Base-by-base conservation (phyloP, 2,888 invertebrate species). In the Xanthorhoe designata region DNA sequence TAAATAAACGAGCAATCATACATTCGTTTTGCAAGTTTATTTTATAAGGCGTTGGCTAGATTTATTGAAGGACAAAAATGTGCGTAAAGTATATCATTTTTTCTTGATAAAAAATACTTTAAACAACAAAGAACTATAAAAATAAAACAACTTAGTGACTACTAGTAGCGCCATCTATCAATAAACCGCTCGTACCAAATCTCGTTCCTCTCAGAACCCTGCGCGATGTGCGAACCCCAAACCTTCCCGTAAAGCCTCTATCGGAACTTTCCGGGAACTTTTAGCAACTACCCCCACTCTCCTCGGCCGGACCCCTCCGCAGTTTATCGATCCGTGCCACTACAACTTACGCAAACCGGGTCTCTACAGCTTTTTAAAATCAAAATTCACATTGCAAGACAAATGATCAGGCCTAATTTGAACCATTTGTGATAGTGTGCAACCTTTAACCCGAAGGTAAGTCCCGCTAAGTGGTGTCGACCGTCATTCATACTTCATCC, bases 241-340 rank as follows among this genome's bases (percentile, higher is more conserved):
- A 68, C 52, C 59, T 64, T 78, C 78, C 77, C 74, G 66, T 70
- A 54, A 67, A 54, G 35, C 80, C 83, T 86, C 92, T 92, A 81
- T 80, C 82, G 90, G 88, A 79, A 69, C 72, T 52, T 65, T 57
- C n/a, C 72, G 79, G 82, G 84, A 89, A 86, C 45, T 72, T 69
- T 72, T 78, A 82, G 81, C 76, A 72, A 67, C 74, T 61, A 69
- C 76, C 76, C 75, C 73, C 70, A 13, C 69, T 68, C 72, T 65
- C 68, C 71, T 32, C 8, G 19, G 19, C 78, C 78, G 68, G 32
- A 6, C 61, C 66, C 61, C 66, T 50, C 64, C 64, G 65, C 64
- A 80, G 79, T 80, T 84, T 92, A 92, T 92, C 89, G 92, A 92
- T 92, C 88, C 75, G 73, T 74, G 80, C 77, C 84, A 82, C 83